Conservation (phyloP, 2,888 invertebrate species). For the Hyposoter didymator region DNA sequence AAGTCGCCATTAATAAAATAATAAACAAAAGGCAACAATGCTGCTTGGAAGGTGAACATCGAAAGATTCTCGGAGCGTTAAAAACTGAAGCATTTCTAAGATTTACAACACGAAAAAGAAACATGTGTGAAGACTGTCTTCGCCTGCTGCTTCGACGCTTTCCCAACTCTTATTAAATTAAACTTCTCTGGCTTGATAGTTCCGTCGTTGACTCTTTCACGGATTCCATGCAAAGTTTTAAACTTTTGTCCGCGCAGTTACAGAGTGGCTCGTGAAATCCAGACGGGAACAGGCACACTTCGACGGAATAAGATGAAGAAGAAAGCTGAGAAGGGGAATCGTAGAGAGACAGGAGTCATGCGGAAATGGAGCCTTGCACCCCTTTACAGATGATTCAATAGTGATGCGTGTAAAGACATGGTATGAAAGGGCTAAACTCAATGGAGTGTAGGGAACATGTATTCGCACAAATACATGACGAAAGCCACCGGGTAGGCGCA, state of each 20-base stretch:
- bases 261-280: conserved; percentile 10
- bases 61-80: background rate
- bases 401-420: conserved; percentile 18
- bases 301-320: background rate
- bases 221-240: conserved; percentile 2
- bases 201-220: background rate
- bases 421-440: background rate
- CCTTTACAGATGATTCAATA: conserved; percentile 20
- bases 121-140: background rate
- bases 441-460: background rate
- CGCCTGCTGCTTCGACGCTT: background rate
- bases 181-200: conserved; percentile 5
- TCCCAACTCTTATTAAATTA: background rate
- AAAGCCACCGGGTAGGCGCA: background rate
- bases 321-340: conserved; percentile 14
- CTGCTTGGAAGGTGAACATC: background rate
- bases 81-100: background rate
- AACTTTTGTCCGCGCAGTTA: conserved; percentile 12
- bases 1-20: background rate
- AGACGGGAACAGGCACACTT: background rate
- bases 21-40: background rate
- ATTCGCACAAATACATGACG: conserved; percentile 5
- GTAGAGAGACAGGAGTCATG: background rate
- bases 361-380: background rate
- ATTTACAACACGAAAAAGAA: background rate